Conservation (phyloP, 2,888 invertebrate species). For the Plagodis dolabraria region DNA sequence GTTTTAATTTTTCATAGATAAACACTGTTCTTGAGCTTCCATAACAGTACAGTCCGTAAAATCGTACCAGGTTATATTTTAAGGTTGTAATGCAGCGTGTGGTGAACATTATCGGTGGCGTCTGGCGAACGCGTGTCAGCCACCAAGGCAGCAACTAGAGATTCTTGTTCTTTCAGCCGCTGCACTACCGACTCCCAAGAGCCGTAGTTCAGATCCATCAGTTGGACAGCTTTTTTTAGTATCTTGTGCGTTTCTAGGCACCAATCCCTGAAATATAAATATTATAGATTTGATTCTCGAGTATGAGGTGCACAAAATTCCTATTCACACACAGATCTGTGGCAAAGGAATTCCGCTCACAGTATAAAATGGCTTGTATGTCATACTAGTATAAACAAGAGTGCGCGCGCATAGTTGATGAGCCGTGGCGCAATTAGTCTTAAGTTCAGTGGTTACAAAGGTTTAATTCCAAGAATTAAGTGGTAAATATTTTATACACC, state of each 20-base stretch:
- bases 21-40: too few species aligned
- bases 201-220: slow-evolving; percentile 82
- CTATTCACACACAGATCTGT: too few species aligned
- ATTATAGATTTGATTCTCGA: neutral
- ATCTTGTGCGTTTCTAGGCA: slow-evolving; percentile 77
- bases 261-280: slow-evolving; percentile 64
- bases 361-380: too few species aligned
- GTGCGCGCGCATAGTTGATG: too few species aligned
- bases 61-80: slow-evolving; percentile 52
- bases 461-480: too few species aligned
- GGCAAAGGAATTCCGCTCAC: too few species aligned
- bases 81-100: slow-evolving; percentile 67
- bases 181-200: slow-evolving; percentile 76
- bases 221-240: slow-evolving; percentile 75
- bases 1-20: neutral
- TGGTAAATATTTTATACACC: too few species aligned
- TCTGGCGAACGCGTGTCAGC: slow-evolving; percentile 54
- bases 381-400: too few species aligned
- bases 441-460: too few species aligned
- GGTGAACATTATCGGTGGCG: slow-evolving; percentile 56
- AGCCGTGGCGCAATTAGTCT: too few species aligned
- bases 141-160: slow-evolving; percentile 62
- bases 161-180: slow-evolving; percentile 69
- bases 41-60: too few species aligned
- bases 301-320: too few species aligned